These are phyloP conservation scores for Phoxinus phoxinus DNA, from an alignment of 2,113 vertebrate genomes.

Conservation along the genomic window DNA sequence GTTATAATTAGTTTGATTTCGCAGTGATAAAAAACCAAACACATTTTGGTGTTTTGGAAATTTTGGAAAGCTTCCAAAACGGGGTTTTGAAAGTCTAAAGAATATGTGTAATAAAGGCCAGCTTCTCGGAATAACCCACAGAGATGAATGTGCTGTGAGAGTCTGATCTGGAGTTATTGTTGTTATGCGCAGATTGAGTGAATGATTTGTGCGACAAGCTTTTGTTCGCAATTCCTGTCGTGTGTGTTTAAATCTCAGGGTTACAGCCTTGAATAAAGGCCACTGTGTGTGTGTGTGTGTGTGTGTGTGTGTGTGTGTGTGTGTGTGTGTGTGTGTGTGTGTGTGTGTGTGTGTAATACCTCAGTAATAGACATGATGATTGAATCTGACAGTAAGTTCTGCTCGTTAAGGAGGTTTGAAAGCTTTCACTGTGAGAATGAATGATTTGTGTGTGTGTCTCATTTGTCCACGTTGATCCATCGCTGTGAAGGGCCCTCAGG, in stretches of 20 bases:
- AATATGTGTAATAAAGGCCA: too few species aligned
- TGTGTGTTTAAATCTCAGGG: background rate
- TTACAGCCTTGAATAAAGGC: background rate
- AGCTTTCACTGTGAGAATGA: background rate
- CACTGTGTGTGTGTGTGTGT: too few species aligned
- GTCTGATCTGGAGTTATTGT: background rate
- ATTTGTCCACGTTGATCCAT: slow-evolving; percentile 11
- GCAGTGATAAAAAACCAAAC: background rate
- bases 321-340: too few species aligned
- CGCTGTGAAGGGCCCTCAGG: slow-evolving; percentile 29
- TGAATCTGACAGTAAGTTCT: too few species aligned
- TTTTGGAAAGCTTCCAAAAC: too few species aligned
- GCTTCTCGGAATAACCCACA: too few species aligned
- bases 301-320: too few species aligned
- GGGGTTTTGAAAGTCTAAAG: too few species aligned
- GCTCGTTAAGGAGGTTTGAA: too few species aligned
- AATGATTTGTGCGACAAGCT: background rate
- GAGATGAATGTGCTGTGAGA: background rate
- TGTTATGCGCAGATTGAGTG: background rate
- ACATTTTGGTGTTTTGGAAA: background rate
- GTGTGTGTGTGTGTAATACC: too few species aligned
- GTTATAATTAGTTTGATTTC: background rate
- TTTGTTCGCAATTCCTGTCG: too few species aligned
- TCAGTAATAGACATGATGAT: too few species aligned
- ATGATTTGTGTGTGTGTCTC: background rate